Conservation (phyloP, 2,797 vertebrate species). For the Lophotriccus pileatus region DNA sequence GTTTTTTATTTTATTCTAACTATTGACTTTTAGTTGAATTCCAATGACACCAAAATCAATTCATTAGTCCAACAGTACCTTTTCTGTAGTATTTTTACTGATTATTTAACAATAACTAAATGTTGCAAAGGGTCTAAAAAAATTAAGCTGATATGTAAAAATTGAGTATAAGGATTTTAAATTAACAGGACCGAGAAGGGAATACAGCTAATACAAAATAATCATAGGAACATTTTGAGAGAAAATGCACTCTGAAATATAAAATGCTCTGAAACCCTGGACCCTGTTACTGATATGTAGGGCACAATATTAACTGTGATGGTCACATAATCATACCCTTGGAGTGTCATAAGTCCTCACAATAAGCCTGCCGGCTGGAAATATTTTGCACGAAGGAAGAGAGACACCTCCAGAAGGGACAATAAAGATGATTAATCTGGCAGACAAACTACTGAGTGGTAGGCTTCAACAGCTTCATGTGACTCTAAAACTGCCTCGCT, state of each 20-base stretch:
- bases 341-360: slow-evolving; percentile 18
- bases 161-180: not conserved
- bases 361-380: slow-evolving; percentile 8
- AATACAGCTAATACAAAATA: not conserved
- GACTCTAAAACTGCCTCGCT: slow-evolving; percentile 21
- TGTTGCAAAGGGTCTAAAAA: not conserved
- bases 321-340: not conserved
- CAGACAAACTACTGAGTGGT: slow-evolving; percentile 45
- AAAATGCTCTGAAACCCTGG: not conserved
- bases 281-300: not conserved
- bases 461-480: slow-evolving; percentile 36
- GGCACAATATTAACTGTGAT: not conserved
- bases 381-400: slow-evolving; percentile 30
- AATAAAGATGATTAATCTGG: slow-evolving; percentile 57
- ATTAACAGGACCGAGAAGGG: not conserved
- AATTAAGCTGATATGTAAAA: not conserved
- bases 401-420: slow-evolving; percentile 20
- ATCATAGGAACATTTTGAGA: not conserved
- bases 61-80: not conserved
- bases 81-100: not conserved
- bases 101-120: not conserved
- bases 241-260: not conserved
- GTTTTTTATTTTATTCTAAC: not conserved
- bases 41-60: not conserved
- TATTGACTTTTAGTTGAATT: not conserved